Conservation (phyloP, 2,113 vertebrate species). For the Paralichthys olivaceus region DNA sequence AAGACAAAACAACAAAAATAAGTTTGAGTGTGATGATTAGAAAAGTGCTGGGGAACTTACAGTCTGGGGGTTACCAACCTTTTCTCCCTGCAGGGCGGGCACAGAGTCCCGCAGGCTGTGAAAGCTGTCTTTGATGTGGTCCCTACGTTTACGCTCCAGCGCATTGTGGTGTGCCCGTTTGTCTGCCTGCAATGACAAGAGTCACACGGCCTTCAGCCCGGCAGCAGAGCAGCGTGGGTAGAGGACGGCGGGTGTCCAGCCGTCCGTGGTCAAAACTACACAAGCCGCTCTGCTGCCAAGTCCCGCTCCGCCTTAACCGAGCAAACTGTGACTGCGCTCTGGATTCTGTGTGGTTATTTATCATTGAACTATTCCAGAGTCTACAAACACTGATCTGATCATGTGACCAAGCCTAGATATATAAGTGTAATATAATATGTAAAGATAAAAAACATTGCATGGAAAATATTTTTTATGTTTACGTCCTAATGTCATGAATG, state of each 20-base stretch:
- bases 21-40: background rate
- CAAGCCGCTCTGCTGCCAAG: conserved; percentile 48
- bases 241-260: conserved; percentile 44
- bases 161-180: conserved; percentile 99
- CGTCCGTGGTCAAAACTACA: conserved; percentile 22
- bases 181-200: conserved; percentile 90
- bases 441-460: too few relatives aligned
- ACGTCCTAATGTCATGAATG: too few relatives aligned
- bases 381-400: too few relatives aligned
- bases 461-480: too few relatives aligned
- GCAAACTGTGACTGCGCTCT: background rate
- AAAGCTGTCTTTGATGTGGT: conserved; percentile 99
- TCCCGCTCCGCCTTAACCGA: background rate
- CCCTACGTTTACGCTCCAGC: conserved; percentile 98
- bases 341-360: too few relatives aligned
- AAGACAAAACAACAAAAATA: background rate
- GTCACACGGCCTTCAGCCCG: conserved; percentile 71
- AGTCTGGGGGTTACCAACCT: conserved; percentile 86
- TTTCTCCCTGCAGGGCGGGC: conserved; percentile 97
- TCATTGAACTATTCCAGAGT: too few relatives aligned
- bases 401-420: too few relatives aligned
- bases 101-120: conserved; percentile 98
- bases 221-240: conserved; percentile 59
- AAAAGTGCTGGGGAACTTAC: conserved; percentile 24
- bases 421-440: too few relatives aligned